These are phyloP conservation scores for Cochlearius cochlearius DNA, from an alignment of 2,113 vertebrate species.

Conservation along the genomic window DNA sequence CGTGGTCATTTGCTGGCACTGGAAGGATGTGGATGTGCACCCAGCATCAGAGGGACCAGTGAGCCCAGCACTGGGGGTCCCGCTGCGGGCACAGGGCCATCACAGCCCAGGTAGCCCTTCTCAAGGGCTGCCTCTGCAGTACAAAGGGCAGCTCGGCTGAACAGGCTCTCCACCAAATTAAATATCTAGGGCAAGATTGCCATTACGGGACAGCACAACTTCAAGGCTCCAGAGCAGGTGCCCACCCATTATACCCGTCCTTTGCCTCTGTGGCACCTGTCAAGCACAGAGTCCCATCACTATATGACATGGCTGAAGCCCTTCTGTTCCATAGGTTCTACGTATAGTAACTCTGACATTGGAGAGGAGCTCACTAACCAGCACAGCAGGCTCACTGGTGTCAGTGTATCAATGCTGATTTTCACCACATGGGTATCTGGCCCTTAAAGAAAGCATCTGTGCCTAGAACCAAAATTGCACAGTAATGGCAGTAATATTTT, in stretches of 20 bases:
- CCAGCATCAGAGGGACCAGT: not conserved
- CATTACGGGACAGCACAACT: not conserved
- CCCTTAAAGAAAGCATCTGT: not conserved
- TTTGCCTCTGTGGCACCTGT: not conserved
- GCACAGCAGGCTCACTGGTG: not conserved
- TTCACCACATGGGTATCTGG: not conserved
- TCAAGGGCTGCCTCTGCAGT: not conserved
- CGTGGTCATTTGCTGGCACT: not conserved
- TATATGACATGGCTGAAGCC: not conserved
- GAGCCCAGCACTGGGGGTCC: not conserved
- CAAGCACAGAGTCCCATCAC: not conserved
- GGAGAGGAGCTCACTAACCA: not conserved
- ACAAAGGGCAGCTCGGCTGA: not conserved
- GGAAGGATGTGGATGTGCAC: not conserved
- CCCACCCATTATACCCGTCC: not conserved
- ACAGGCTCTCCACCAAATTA: fast-evolving
- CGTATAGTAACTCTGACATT: fast-evolving
- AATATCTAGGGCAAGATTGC: not conserved
- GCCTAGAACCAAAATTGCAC: not conserved
- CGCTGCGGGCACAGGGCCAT: not conserved
- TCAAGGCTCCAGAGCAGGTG: not conserved
- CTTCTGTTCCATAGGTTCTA: not conserved
- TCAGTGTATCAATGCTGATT: not conserved
- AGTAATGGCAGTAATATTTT: not conserved
- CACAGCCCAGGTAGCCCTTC: not conserved